These are phyloP conservation scores for Caenorhabditis becei DNA, from an alignment of 2,888 invertebrate species.

Conservation along the genomic window DNA sequence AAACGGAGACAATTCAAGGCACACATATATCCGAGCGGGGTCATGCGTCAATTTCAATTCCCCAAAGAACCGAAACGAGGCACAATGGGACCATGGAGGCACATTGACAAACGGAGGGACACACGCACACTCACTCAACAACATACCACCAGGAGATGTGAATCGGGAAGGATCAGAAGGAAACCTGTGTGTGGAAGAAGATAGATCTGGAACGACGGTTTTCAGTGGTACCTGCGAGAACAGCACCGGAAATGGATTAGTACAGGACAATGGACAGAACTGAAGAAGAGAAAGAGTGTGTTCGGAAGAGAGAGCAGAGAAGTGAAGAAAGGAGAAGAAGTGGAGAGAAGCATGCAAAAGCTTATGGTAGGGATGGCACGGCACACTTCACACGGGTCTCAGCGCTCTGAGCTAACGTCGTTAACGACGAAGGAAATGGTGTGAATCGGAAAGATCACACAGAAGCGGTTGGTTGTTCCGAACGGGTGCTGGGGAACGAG, in stretches of 20 bases:
- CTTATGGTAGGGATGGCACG: slow-evolving; percentile 2
- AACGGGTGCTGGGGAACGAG: not conserved
- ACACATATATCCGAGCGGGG: not conserved
- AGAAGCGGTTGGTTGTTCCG: not conserved
- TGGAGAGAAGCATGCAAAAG: slow-evolving; percentile 41
- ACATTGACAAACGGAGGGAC: slow-evolving; percentile 27
- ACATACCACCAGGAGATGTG: slow-evolving; percentile 47
- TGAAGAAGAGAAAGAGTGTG: slow-evolving; percentile 15
- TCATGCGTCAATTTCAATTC: slow-evolving; percentile 26
- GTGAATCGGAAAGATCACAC: not conserved
- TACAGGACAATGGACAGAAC: slow-evolving; percentile 29
- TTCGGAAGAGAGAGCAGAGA: slow-evolving; percentile 23
- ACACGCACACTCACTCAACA: slow-evolving; percentile 51
- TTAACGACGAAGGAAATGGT: not conserved
- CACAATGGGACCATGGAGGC: slow-evolving; percentile 10
- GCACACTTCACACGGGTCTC: slow-evolving; percentile 4
- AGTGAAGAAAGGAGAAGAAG: slow-evolving; percentile 31
- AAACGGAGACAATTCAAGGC: slow-evolving; percentile 12
- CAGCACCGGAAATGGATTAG: slow-evolving; percentile 1
- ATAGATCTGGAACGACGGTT: slow-evolving; percentile 41
- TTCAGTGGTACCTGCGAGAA: slow-evolving; percentile 21
- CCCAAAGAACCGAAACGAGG: slow-evolving; percentile 35
- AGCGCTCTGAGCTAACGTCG: not conserved
- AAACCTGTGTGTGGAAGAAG: slow-evolving; percentile 20
- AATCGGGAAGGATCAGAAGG: slow-evolving; percentile 12